Base-by-base conservation (phyloP, 2,797 vertebrate genomes). In the Microctenopoma steveboyesi region DNA sequence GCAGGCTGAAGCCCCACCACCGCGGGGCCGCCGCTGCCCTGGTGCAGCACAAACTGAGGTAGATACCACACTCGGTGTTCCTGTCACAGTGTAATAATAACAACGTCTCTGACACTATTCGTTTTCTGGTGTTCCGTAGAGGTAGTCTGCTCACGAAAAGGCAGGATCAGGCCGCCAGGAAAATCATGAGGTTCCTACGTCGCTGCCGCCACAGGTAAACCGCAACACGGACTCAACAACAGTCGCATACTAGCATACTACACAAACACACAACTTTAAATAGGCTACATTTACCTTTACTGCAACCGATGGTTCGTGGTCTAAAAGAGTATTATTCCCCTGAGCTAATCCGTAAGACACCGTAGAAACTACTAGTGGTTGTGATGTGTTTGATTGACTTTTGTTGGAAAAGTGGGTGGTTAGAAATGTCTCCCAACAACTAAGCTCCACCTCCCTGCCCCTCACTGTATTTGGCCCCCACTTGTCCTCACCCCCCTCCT, bases 141-240 rank as follows among this genome's bases (percentile, higher is more conserved):
- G 96, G 96, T 89, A 97, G 96, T 96, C 95, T 98, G 90, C 95
- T 99, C 86, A 98, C 97, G 83, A 99, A 99, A 94, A 98, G 97
- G 90, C 98, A 99, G 92, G 98, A 99, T 90, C 98, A 99, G 92
- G 98, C 98, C 90, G 98, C 98, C 92, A 97, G 97, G 86, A 99
- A 99, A 92, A 99, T 99, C 82, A 99, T 99, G 98, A 94, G 98
- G 90, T 99, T 99, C 91, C 95, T 99, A 70, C 96, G 97, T 74
- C 97, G 98, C 88, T 99, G 98, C 91, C 97, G 98, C 86, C 98
- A 99, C 96, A 99, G 98, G 98, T 99, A 93, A 86, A 78, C 62
- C 72, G 64, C 61, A 2, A 61, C 81, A 47, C 42, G 4, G 25
- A 70, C 62, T 56, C 12, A 8, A 35, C 33, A 9, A 35, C 63